phyloP scores from a whole-genome alignment of 2,797 vertebrate genomes.

The Myotis pilosus region DNA sequence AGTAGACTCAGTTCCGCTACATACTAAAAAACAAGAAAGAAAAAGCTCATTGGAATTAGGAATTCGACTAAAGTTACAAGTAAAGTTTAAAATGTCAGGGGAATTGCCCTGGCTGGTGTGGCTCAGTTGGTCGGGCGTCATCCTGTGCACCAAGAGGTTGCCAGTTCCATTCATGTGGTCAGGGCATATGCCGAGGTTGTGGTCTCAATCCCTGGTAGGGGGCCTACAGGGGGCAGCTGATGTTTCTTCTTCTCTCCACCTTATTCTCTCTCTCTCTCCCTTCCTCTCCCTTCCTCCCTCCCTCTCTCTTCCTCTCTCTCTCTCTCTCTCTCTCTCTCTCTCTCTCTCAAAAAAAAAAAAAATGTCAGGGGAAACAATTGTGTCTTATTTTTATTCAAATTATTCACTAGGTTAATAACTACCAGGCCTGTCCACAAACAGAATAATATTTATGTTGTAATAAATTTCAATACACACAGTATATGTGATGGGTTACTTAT shows the following conservation, averaged over 20 bases:
- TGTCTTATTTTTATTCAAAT: background rate
- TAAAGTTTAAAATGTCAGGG: background rate
- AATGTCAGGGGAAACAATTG: background rate
- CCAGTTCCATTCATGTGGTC: background rate
- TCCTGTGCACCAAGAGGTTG: background rate
- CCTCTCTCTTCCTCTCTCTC: background rate
- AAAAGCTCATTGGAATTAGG: background rate
- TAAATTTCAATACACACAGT: background rate
- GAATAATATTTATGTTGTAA: background rate
- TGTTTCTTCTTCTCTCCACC: background rate
- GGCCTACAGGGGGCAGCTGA: background rate
- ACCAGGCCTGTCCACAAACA: background rate
- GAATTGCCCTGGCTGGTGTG: background rate
- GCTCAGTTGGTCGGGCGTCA: background rate
- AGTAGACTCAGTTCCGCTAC: conserved; percentile 93
- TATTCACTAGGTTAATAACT: background rate
- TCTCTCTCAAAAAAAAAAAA: background rate
- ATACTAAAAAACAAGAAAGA: conserved; percentile 86
- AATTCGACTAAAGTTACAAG: background rate
- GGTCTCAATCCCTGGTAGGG: background rate
- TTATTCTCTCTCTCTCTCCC: too few relatives aligned
- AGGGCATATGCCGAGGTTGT: background rate
- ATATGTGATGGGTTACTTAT: background rate
- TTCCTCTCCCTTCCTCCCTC: background rate
- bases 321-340: too few relatives aligned